Conservation (phyloP, 2,888 invertebrate species). For the Heliconius erato region DNA sequence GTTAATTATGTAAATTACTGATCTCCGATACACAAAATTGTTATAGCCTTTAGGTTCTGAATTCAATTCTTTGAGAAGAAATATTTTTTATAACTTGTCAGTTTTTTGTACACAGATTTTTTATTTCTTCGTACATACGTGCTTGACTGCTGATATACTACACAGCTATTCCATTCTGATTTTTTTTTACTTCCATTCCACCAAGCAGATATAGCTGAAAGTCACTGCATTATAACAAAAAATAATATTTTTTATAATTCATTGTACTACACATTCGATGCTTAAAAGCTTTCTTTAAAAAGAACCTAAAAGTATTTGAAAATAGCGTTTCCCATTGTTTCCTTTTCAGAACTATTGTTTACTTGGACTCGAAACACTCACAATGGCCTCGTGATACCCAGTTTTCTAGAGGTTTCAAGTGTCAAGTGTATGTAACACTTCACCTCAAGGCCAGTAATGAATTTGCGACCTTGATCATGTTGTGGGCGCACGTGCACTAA, state of each 20-base stretch:
- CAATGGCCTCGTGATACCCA: neutral
- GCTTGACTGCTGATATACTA: too few species aligned
- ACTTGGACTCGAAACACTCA: neutral
- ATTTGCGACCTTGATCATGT: neutral
- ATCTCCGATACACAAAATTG: neutral
- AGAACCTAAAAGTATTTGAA: conserved; percentile 9
- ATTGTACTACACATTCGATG: conserved; percentile 1
- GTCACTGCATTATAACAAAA: neutral
- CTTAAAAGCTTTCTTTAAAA: conserved; percentile 6
- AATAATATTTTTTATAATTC: neutral
- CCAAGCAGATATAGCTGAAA: too few species aligned
- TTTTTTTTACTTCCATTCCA: too few species aligned
- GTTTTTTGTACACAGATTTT: too few species aligned
- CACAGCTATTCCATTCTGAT: too few species aligned
- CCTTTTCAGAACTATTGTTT: conserved; percentile 10
- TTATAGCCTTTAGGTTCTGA: neutral
- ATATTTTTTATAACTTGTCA: neutral
- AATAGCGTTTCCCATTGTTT: neutral
- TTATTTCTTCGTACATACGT: too few species aligned
- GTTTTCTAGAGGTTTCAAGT: conserved; percentile 1
- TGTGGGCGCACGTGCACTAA: neutral
- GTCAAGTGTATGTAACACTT: neutral
- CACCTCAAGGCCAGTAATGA: neutral
- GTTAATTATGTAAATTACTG: neutral
- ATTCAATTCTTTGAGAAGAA: neutral